Evolutionary conservation across 2,113 vertebrate species (phyloP), one percentile per base, ranked within the genome.

Genomic region (Coptodon bakossiorum): DNA sequence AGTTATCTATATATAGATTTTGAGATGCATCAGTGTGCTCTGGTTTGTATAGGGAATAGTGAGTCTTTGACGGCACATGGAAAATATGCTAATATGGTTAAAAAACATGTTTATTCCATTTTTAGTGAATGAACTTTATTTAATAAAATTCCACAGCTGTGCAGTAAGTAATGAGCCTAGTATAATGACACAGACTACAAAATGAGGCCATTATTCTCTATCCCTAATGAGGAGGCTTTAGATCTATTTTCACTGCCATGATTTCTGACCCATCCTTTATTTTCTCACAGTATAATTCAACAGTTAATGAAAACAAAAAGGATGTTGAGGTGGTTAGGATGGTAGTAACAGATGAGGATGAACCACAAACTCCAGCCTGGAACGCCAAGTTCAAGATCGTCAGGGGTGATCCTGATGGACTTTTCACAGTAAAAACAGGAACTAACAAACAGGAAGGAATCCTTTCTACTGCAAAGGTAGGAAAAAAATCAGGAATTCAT

Each of bases 381-480:
- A 82, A 63, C 1, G 96, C 97, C 0, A 93, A 95, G 19, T 99
- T 98, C 89, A 94, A 0, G 6, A 96, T 99, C 52, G 7, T 95
- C 16, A 90, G 78, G 0, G 98, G 98, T 56, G 96, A 98, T 57
- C 91, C 89, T 0, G 82, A 40, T 0, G 93, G 93, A 0, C 16
- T 94, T 6, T 99, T 99, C 7, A 81, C 6, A 0, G 80, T 99
- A 73, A 82, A 45, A 83, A 98, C 98, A 0, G 97, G 96, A 85
- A 86, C 82, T 7, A 91, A 57, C 50, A 97, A 93, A 81, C 97
- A 97, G 0, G 94, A 98, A 1, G 98, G 98, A 80, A 89, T 98
- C 80, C 86, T 99, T 90, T 97, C 86, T 38, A 98, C 97, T 0
- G 89, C 91, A 6, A 98, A 97, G 98, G 98, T 99, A 94, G 1